Evolutionary conservation across 2,797 vertebrate genomes (phyloP), one percentile per base, ranked within the genome.

Genomic region (Micrastur ruficollis): DNA sequence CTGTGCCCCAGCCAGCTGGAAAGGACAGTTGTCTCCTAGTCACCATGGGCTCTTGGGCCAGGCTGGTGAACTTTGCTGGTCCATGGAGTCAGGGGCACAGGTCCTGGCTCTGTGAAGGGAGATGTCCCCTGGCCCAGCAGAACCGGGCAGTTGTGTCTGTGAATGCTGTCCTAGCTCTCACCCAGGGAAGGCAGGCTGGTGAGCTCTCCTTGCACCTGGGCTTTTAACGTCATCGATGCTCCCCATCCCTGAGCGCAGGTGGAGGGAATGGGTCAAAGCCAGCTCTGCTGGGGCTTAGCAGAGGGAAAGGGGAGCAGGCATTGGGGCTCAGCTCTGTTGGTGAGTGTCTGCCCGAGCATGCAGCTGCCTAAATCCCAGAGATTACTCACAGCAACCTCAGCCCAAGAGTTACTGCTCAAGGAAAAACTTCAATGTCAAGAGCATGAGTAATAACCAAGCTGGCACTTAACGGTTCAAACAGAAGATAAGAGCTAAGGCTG

Each of bases 401-500:
- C 63, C 76, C 81, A 94, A 95, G 95, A 97, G 76, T 96, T 97
- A 91, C 93, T 86, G 96, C 90, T 90, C 93, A 86, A 95, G 94
- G 90, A 93, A 97, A 96, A 97, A 94, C 96, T 97, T 96, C 97
- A 94, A 93, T 97, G 97, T 97, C 95, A 95, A 92, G 91, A 97
- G 86, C 78, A 95, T 97, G 97, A 97, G 88, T 97, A 97, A 97
- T 97, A 92, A 94, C 94, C 78, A 96, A 94, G 88, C 94, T 97
- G 97, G 97, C 97, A 97, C 96, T 96, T 96, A 95, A 94, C n/a
- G 23, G 96, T 97, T 97, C 94, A 97, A 97, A 97, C 94, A 90
- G 96, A 92, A 97, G 97, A 97, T 97, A 97, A 97, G 88, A 73
- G 73, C 88, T 97, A 86, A 90, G 93, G 86, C 96, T 86, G 91